Evolutionary conservation across 2,888 invertebrate species (phyloP).

Genomic region (Sycophila texana): DNA sequence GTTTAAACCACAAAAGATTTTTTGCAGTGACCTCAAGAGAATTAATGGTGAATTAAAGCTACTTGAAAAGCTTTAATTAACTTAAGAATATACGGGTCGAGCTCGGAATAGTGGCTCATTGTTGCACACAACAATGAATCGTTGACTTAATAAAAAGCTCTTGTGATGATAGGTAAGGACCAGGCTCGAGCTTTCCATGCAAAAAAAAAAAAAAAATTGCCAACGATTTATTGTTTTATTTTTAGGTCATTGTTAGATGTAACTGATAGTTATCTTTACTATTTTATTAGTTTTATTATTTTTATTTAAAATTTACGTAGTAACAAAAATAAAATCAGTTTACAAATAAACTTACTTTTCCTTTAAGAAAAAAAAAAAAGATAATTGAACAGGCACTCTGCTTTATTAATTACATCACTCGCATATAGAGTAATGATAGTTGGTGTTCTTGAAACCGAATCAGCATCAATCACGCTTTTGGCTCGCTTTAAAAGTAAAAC

Average conservation of each 20-base stretch:
- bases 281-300: no score
- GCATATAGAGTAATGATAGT: not conserved
- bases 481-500: constrained; percentile 15
- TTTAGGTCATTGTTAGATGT: no score
- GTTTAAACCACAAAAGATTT: not conserved
- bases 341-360: no score
- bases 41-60: constrained; percentile 32
- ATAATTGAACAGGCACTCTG: no score
- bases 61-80: constrained; percentile 14
- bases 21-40: constrained; percentile 6
- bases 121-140: not conserved
- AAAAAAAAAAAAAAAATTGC: no score
- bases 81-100: constrained; percentile 39
- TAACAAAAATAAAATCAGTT: no score
- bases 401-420: no score
- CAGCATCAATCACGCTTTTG: constrained; percentile 20
- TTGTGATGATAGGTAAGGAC: constrained; percentile 2
- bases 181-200: not conserved
- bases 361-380: no score
- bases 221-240: no score
- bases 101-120: constrained; percentile 1
- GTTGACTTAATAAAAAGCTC: constrained; percentile 26
- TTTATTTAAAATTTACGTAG: no score
- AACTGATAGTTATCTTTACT: no score
- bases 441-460: not conserved